phyloP scores from a whole-genome alignment of 2,113 vertebrate genomes.

The Shinisaurus crocodilurus region DNA sequence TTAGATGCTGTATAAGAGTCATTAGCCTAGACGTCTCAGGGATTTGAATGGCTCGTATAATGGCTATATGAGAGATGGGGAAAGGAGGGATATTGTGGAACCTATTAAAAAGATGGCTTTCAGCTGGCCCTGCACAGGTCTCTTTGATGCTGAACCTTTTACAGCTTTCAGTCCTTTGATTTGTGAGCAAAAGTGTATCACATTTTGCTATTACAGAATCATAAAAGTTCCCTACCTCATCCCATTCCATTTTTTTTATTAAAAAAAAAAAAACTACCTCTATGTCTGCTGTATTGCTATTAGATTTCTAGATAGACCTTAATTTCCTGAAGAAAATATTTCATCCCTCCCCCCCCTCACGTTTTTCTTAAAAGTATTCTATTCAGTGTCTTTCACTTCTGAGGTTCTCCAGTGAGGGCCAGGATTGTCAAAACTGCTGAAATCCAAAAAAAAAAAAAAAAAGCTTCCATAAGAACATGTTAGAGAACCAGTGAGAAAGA shows the following conservation, averaged over 20 bases:
- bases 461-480: not conserved
- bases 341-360: not conserved
- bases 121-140: slow-evolving; percentile 69
- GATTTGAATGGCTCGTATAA: slow-evolving; percentile 75
- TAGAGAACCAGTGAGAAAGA: not conserved
- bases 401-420: not conserved
- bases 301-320: not conserved
- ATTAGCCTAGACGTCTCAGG: slow-evolving; percentile 67
- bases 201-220: slow-evolving; percentile 70
- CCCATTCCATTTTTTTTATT: slow-evolving; percentile 63
- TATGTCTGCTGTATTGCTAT: slow-evolving; percentile 49
- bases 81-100: slow-evolving; percentile 72
- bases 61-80: slow-evolving; percentile 72
- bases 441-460: not conserved
- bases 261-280: slow-evolving; percentile 39
- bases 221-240: slow-evolving; percentile 67
- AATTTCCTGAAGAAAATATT: slow-evolving; percentile 10
- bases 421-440: not conserved
- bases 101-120: slow-evolving; percentile 77
- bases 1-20: slow-evolving; percentile 67
- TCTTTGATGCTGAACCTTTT: slow-evolving; percentile 72
- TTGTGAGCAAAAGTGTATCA: slow-evolving; percentile 69
- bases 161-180: slow-evolving; percentile 72
- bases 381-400: not conserved
- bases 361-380: not conserved